These are phyloP conservation scores for Hirtodrosophila confusa DNA, from an alignment of 2,888 invertebrate genomes.

Conservation along the genomic window DNA sequence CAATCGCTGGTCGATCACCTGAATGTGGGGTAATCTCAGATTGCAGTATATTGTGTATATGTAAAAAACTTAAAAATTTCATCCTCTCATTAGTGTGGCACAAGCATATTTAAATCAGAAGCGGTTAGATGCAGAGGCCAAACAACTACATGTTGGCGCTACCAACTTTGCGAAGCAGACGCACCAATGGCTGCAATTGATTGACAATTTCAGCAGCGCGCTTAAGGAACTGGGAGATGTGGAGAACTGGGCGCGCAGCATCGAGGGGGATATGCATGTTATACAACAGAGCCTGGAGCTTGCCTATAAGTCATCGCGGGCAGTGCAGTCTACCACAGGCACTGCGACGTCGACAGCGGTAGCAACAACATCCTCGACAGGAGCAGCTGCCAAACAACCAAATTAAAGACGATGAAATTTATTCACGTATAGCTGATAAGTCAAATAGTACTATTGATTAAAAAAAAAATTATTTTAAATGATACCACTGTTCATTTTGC, in stretches of 20 bases:
- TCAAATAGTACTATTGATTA: constrained; percentile 4
- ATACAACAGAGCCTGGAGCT: constrained; percentile 96
- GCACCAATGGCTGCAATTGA: constrained; percentile 97
- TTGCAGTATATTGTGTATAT: neutral
- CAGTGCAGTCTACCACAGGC: constrained; percentile 68
- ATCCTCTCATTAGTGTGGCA: constrained; percentile 88
- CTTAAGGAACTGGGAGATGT: constrained; percentile 99
- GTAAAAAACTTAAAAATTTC: constrained; percentile 1
- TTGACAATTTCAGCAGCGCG: constrained; percentile 93
- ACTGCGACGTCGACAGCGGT: constrained; percentile 19
- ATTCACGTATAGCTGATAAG: constrained; percentile 3
- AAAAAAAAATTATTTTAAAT: no score
- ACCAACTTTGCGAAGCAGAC: constrained; percentile 98
- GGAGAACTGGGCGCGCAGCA: constrained; percentile 98
- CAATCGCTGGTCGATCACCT: constrained; percentile 98
- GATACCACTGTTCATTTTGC: no score
- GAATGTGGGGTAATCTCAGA: constrained; percentile 93
- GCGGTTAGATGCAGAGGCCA: constrained; percentile 98
- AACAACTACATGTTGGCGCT: constrained; percentile 96
- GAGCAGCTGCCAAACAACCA: constrained; percentile 4
- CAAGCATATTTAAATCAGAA: constrained; percentile 99
- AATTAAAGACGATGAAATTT: constrained; percentile 9
- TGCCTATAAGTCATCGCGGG: constrained; percentile 92
- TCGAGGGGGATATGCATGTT: constrained; percentile 97
- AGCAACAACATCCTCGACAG: constrained; percentile 1